Conservation (phyloP, 2,888 invertebrate genomes). For the Copidosoma aretas region DNA sequence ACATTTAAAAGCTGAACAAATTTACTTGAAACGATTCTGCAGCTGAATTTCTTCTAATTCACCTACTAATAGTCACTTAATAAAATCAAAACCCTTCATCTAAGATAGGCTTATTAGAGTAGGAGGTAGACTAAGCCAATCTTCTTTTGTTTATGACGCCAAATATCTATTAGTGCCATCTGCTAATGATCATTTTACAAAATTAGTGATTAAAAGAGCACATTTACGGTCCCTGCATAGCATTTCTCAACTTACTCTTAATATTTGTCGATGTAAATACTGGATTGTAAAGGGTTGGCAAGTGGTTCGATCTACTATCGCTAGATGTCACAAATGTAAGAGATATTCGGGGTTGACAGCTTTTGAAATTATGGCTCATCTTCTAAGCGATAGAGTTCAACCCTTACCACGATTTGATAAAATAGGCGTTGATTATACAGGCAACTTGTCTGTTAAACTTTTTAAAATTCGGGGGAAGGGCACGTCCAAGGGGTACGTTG, state of each 20-base stretch:
- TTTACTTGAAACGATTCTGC: background rate
- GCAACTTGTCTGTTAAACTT: no score
- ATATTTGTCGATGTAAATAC: background rate
- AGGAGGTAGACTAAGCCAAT: background rate
- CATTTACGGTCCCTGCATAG: background rate
- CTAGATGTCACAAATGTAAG: background rate
- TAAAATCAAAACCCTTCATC: background rate
- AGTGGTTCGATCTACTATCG: background rate
- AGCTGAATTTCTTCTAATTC: background rate
- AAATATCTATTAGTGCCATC: background rate
- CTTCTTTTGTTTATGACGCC: background rate
- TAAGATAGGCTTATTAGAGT: background rate
- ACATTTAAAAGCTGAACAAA: no score
- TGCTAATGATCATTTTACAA: background rate
- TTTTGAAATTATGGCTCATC: background rate
- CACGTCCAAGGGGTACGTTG: no score
- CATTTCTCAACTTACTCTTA: background rate
- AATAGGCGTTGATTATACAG: background rate
- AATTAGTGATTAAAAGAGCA: background rate
- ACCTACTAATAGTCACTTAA: background rate
- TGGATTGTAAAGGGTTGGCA: background rate
- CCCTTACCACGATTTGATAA: background rate
- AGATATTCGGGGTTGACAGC: no score
- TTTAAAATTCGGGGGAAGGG: no score
- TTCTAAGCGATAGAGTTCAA: background rate